These are phyloP conservation scores for Crotophaga sulcirostris DNA, from an alignment of 2,113 vertebrate genomes.

Conservation along the genomic window DNA sequence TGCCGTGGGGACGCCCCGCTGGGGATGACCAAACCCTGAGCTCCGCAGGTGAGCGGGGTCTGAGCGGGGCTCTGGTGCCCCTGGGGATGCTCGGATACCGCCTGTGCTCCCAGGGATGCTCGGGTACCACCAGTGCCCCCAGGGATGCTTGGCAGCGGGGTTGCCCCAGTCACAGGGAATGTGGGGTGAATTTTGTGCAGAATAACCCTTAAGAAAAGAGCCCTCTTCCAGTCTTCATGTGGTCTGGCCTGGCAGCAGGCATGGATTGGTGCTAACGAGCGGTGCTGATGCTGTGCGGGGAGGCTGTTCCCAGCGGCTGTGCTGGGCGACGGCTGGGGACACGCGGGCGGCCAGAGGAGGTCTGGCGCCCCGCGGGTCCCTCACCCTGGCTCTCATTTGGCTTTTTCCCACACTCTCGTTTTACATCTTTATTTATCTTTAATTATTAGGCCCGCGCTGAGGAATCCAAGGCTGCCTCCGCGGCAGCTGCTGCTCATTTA, in stretches of 20 bases:
- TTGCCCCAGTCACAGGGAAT: not conserved
- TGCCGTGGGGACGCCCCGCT: not conserved
- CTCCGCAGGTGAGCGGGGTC: accelerated
- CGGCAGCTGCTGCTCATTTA: not conserved
- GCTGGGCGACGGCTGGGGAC: not conserved
- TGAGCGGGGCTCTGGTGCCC: not conserved
- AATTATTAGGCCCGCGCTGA: not conserved
- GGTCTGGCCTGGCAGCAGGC: not conserved
- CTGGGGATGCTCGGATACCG: accelerated
- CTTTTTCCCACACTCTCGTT: not conserved
- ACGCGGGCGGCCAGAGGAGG: accelerated
- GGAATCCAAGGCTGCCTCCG: not conserved
- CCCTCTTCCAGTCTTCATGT: not conserved
- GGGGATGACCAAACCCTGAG: not conserved
- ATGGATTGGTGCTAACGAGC: not conserved
- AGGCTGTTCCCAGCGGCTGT: not conserved
- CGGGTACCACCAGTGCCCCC: not conserved
- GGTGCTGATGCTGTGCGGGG: not conserved
- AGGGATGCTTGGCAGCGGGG: not conserved
- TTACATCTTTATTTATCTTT: conserved; percentile 20
- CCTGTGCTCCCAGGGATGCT: not conserved
- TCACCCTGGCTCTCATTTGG: accelerated
- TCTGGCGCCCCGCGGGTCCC: not conserved
- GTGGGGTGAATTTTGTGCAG: not conserved
- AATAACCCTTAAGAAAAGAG: not conserved